Conservation (phyloP, 2,797 vertebrate genomes). For the Lemur catta region DNA sequence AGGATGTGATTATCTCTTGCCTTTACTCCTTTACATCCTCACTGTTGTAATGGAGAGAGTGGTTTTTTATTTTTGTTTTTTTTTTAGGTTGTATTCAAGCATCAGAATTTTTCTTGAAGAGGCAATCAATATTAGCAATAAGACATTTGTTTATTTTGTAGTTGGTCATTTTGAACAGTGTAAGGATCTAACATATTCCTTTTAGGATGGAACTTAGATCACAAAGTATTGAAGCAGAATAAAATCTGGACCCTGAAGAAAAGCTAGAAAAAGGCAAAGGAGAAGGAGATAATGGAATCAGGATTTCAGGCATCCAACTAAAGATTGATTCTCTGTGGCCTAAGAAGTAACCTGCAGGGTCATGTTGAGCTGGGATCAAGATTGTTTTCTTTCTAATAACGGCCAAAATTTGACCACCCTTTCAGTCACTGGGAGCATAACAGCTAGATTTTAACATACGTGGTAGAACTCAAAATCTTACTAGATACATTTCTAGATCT, state of each 20-base stretch:
- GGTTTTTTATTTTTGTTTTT: no score
- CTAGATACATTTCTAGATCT: background rate
- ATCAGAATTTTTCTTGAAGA: background rate
- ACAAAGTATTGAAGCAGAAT: background rate
- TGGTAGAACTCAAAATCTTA: background rate
- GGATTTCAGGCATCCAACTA: background rate
- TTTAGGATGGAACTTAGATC: background rate
- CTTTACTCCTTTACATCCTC: background rate
- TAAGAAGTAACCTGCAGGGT: background rate
- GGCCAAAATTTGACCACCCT: background rate
- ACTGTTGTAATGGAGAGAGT: background rate
- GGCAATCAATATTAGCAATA: background rate
- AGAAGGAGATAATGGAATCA: background rate
- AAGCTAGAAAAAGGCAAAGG: background rate
- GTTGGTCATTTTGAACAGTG: background rate
- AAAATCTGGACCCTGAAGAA: background rate
- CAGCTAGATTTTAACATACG: background rate
- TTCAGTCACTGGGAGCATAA: background rate
- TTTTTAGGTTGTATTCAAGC: background rate
- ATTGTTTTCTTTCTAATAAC: background rate
- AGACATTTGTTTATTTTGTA: background rate
- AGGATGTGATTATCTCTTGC: background rate
- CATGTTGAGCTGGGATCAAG: background rate
- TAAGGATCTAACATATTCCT: background rate
- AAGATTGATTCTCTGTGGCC: background rate